Base-by-base conservation (phyloP, 1,140 invertebrate species). In the Drosophila kohkoa region DNA sequence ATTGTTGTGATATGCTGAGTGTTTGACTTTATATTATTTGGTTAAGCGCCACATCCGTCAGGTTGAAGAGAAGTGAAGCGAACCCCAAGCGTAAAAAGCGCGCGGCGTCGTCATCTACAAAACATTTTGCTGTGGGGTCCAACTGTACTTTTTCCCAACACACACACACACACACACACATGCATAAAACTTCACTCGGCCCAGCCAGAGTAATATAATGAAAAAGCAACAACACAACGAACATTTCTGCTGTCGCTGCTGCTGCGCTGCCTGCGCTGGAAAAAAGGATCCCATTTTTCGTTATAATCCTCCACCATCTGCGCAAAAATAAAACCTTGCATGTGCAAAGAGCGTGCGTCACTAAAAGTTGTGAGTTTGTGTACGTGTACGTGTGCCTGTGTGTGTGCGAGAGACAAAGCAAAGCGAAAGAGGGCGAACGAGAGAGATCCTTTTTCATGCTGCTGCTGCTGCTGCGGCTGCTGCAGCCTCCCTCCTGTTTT, bases 231-330 rank as follows among this genome's bases (percentile, higher is more conserved):
- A 71, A 70, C 46, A 32, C 52, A 55, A 20, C 20, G 62, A 64
- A 64, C 62, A 64, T 43, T 57, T 48, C 63, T 67, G 45, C 52
- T 67, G 45, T 7, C 41, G 35, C 46, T 67, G 64, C 55, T 57
- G 68, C 60, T 46, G 74, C 55, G 35, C 46, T 67, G 64, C 55
- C 65, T 75, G 74, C 55, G 74, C 55, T 69, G 66, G 76, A 62
- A 75, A 78, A 77, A 81, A 88, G 85, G 85, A 88, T 88, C 85
- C 85, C 85, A 88, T 81, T 87, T 79, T 77, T 77, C 68, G 68
- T 63, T 79, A 85, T 90, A 88, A 88, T 85, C 85, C 85, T 88
- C 85, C 85, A 88, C 85, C 85, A 88, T 88, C 81, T 88, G 85
- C 85, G 85, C 85, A 88, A 88, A 89, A 88, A 85, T 75, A 83